These are phyloP conservation scores for western clawed frog (Xenopus tropicalis) DNA, from an alignment of 2,113 vertebrate species.

Conservation along the genomic window DNA sequence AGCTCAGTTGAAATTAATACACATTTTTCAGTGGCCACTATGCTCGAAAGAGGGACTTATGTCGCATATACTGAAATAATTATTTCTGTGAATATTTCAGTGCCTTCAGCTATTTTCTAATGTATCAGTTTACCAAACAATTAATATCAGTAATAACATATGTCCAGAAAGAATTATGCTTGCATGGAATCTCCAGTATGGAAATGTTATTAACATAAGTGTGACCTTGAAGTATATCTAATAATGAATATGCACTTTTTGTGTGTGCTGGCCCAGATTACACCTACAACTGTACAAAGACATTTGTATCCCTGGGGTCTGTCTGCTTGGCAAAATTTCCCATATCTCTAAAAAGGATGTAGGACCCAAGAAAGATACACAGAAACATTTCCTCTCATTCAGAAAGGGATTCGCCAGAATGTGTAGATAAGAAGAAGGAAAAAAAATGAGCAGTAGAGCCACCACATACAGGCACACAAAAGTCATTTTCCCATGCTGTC, in stretches of 20 bases:
- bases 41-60: no score
- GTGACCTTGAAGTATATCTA: constrained; percentile 33
- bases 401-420: constrained; percentile 51
- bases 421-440: constrained; percentile 41
- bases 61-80: no score
- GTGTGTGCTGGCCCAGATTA: constrained; percentile 55
- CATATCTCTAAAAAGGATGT: constrained; percentile 42
- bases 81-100: no score
- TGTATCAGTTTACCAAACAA: background rate
- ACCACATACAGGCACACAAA: background rate
- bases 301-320: constrained; percentile 49
- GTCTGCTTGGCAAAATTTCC: constrained; percentile 43
- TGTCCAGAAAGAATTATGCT: background rate
- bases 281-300: constrained; percentile 39
- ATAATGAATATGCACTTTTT: constrained; percentile 59
- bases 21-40: no score
- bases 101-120: no score
- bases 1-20: no score
- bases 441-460: constrained; percentile 43
- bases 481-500: constrained; percentile 23
- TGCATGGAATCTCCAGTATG: no score
- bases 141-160: background rate
- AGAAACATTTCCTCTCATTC: constrained; percentile 51
- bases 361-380: constrained; percentile 4
- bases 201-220: no score